Evolutionary conservation across 2,797 vertebrate genomes (phyloP), one percentile per base, ranked within the genome.

Genomic region (Falco naumanni): DNA sequence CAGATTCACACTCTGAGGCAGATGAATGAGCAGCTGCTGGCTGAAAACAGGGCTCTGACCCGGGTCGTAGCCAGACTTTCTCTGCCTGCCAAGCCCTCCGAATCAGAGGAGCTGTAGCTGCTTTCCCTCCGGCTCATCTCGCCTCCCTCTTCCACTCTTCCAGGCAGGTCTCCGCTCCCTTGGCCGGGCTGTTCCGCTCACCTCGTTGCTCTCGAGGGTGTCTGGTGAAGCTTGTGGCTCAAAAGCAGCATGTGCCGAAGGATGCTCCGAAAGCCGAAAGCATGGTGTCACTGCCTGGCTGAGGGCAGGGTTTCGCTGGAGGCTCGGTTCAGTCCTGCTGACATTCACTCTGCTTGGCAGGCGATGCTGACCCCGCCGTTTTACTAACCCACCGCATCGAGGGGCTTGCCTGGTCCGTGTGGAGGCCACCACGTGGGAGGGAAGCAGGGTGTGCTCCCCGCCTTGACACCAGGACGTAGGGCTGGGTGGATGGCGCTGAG

Each of bases 21-120:
- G 98, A 98, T 99, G 97, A 99, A 99, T 97, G 98, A 99, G 97
- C 98, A 98, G 85, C 99, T 99, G 96, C 98, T 99, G 98, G 98
- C 99, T 91, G 99, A 99, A 98, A 99, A 99, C 97, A 98, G 98
- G 98, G 99, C 99, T 97, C 98, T 99, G 98, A 98, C 99, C 96
- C 98, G 98, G 47, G 98, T 99, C 68, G 98, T 99, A 97, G 97
- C 98, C 98, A 98, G 98, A 94, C 99, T 99, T 96, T 98, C 99
- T 71, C 98, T 98, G 97, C 98, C 98, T 90, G 60, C 98, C 95
- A 98, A 98, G 95, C 98, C 99, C 98, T 98, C 99, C 29, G 98
- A 99, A 96, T 98, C 98, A 64, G 99, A 99, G 98, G 99, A 99
- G 98, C 99, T 99, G 97, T 99, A 99, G 99, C 97, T 97, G 97